These are phyloP conservation scores for Pinctada fucata DNA, from an alignment of 2,888 invertebrate species.

Conservation along the genomic window DNA sequence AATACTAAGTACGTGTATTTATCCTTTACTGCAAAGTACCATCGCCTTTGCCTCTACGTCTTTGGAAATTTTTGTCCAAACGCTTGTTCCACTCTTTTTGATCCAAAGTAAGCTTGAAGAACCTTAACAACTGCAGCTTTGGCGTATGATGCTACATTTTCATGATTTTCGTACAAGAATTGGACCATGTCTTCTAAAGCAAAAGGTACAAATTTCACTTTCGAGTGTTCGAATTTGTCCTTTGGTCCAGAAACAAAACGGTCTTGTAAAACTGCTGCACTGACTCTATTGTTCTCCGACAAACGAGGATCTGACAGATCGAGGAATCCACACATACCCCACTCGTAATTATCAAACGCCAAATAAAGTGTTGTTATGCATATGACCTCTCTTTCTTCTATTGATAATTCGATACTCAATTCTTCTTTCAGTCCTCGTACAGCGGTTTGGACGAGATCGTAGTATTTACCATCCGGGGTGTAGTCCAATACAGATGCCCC, in stretches of 20 bases:
- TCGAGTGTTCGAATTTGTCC: constrained; percentile 42
- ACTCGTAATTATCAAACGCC: constrained; percentile 38
- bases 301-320: constrained; percentile 32
- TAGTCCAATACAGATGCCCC: constrained; percentile 34
- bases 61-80: constrained; percentile 13
- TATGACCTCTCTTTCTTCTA: constrained; percentile 31
- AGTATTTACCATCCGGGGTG: constrained; percentile 6
- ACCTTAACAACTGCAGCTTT: constrained; percentile 42
- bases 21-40: no score
- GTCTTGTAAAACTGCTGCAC: constrained; percentile 17
- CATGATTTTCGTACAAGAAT: constrained; percentile 34
- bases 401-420: constrained; percentile 33
- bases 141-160: constrained; percentile 37
- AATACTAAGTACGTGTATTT: no score
- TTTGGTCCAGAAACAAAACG: constrained; percentile 37
- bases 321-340: constrained; percentile 42
- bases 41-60: no score
- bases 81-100: constrained; percentile 26
- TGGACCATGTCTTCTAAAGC: constrained; percentile 30
- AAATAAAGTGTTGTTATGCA: constrained; percentile 37
- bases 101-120: constrained; percentile 38
- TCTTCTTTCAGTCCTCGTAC: constrained; percentile 41
- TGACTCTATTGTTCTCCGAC: constrained; percentile 15
- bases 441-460: constrained; percentile 36
- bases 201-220: constrained; percentile 27